Evolutionary conservation across 1,140 invertebrate species (phyloP).

Genomic region (Pogonomyrmex californicus): DNA sequence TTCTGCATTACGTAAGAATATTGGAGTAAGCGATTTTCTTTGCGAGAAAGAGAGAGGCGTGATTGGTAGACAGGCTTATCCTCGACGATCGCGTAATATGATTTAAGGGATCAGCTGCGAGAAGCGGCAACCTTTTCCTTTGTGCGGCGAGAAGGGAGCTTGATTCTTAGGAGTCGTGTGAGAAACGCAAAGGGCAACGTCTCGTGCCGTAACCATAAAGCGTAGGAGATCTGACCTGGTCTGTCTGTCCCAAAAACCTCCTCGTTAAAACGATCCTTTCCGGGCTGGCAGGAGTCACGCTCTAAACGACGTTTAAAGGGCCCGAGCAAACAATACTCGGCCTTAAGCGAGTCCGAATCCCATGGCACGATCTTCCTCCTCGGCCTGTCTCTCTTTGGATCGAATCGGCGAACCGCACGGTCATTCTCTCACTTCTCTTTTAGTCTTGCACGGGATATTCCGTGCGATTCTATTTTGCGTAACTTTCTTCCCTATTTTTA

Average conservation of each 20-base stretch:
- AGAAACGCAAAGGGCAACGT: constrained; percentile 66
- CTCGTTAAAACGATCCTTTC: constrained; percentile 79
- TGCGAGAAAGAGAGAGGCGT: neutral
- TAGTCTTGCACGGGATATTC: neutral
- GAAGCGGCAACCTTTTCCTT: constrained; percentile 53
- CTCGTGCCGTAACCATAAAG: constrained; percentile 65
- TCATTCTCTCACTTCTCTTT: constrained; percentile 23
- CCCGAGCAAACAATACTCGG: constrained; percentile 74
- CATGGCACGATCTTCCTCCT: neutral
- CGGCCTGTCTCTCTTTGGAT: neutral
- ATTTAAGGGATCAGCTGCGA: constrained; percentile 68
- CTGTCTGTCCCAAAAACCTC: constrained; percentile 71
- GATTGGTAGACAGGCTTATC: constrained; percentile 36
- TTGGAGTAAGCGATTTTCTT: constrained; percentile 1
- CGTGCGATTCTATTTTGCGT: neutral
- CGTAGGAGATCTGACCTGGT: constrained; percentile 71
- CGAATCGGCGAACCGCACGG: neutral
- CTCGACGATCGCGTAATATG: constrained; percentile 61
- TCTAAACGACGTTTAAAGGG: constrained; percentile 79
- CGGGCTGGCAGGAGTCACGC: constrained; percentile 74
- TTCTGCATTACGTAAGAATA: constrained; percentile 9
- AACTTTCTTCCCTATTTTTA: neutral
- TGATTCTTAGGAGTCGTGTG: constrained; percentile 42
- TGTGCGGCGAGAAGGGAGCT: constrained; percentile 33
- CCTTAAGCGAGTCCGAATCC: constrained; percentile 32